Evolutionary conservation across 2,113 vertebrate species (phyloP).

Genomic region (Bothrops jararaca): DNA sequence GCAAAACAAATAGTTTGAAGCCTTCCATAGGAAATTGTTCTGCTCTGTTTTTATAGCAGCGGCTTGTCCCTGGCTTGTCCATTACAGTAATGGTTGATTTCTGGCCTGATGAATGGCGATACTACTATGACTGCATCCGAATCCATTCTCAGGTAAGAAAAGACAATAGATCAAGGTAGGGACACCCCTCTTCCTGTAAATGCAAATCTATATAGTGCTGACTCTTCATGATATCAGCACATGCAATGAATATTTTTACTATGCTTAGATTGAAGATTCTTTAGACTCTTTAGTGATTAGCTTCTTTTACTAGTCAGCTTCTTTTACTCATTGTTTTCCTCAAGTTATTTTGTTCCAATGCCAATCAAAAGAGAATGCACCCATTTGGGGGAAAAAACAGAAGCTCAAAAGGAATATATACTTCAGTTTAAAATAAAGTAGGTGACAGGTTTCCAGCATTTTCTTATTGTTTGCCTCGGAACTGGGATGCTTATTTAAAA

Average conservation of each 20-base stretch:
- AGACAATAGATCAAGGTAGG: background rate
- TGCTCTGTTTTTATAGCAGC: constrained; percentile 70
- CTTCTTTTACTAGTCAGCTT: background rate
- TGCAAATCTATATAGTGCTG: background rate
- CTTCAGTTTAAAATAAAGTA: background rate
- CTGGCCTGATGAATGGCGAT: constrained; percentile 87
- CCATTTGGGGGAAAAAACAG: background rate
- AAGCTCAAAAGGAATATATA: background rate
- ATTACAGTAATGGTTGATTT: constrained; percentile 78
- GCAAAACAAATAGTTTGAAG: background rate
- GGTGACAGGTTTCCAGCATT: background rate
- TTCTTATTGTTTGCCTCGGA: background rate
- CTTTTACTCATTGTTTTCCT: background rate
- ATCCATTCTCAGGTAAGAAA: constrained; percentile 84
- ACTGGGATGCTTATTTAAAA: background rate
- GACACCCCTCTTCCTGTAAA: no score
- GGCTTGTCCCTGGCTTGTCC: constrained; percentile 85
- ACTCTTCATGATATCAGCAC: background rate
- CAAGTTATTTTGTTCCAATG: background rate
- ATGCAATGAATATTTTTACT: background rate
- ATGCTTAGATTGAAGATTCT: background rate
- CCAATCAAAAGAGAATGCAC: background rate
- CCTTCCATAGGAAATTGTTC: background rate
- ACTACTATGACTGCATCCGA: constrained; percentile 90
- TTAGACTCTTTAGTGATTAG: background rate